Conservation (phyloP, 2,113 vertebrate genomes). For the Cyprinodon variegatus region DNA sequence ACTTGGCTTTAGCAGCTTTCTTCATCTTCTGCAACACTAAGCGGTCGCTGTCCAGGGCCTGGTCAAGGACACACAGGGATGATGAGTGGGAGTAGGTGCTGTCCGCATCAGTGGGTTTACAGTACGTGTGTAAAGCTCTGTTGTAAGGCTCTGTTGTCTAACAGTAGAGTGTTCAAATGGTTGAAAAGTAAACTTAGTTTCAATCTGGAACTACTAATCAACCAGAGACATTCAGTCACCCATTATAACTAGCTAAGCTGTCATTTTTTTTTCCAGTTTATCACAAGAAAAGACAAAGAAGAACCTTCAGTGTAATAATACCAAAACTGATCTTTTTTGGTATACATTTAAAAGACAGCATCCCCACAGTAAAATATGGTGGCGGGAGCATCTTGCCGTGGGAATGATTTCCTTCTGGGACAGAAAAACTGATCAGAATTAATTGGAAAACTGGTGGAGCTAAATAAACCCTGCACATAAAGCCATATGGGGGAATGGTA, state of each 20-base stretch:
- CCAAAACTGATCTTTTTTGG: not conserved
- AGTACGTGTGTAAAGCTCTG: not conserved
- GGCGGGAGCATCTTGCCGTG: not conserved
- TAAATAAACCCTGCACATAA: not conserved
- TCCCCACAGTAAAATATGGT: not conserved
- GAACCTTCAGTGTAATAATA: not conserved
- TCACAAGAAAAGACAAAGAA: not conserved
- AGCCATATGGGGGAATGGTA: not conserved
- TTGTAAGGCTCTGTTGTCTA: conserved; percentile 35
- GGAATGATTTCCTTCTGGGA: not conserved
- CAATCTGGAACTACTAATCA: no score
- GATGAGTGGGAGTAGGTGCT: not conserved
- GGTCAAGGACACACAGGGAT: conserved; percentile 12
- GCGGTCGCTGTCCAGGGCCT: conserved; percentile 69
- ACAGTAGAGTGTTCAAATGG: conserved; percentile 10
- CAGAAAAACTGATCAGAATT: not conserved
- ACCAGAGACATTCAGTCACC: not conserved
- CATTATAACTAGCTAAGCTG: not conserved
- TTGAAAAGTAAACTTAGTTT: no score
- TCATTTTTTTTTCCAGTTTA: not conserved
- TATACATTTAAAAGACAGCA: not conserved
- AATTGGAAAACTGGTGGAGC: no score
- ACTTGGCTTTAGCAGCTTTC: conserved; percentile 75
- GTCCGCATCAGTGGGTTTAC: conserved; percentile 16
- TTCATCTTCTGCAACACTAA: conserved; percentile 74